Evolutionary conservation across 2,113 vertebrate species (phyloP), one percentile per base, ranked within the genome.

Genomic region (Merops nubicus): DNA sequence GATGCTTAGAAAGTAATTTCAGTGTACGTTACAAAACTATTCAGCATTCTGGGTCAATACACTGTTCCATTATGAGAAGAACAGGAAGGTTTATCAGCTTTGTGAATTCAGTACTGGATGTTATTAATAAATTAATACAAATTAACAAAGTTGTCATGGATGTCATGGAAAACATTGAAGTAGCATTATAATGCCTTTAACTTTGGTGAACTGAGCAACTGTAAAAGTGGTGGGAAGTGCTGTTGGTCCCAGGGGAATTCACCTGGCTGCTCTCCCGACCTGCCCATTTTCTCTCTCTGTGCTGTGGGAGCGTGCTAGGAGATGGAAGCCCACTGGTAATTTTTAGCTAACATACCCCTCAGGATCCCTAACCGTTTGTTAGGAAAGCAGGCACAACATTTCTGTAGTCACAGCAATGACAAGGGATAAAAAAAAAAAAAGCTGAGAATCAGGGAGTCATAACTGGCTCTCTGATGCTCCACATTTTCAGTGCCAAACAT

Each of bases 401-500:
- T 47, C 92, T 90, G n/a, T 18, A 91, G 95, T 81, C 3, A 2
- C 85, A 91, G 57, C 68, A 72, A 48, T 91, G 93, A 93, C 92
- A 91, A 87, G 45, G 73, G 84, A 92, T 92, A 38, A 88, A 91
- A 92, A 86, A 91, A n/a, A 91, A 42, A 86, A 68, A 95, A 80
- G 68, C 89, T 96, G 95, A 88, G 92, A 96, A 93, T 89, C 88
- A 92, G 68, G 78, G 93, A 96, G 73, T 91, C 96, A 81, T 92
- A 96, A 93, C 95, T 89, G 92, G 56, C 73, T 92, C 68, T 88
- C 73, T 95, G 96, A 94, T 95, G 88, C 83, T 91, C 83, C 53
- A 53, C 86, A 62, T 91, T 94, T 89, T 75, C 95, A 89, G 79
- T 94, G 95, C 92, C 91, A 93, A 94, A 96, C 95, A 93, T 96